These are phyloP conservation scores for Chloroceryle aenea DNA, from an alignment of 2,113 vertebrate genomes.

Conservation along the genomic window DNA sequence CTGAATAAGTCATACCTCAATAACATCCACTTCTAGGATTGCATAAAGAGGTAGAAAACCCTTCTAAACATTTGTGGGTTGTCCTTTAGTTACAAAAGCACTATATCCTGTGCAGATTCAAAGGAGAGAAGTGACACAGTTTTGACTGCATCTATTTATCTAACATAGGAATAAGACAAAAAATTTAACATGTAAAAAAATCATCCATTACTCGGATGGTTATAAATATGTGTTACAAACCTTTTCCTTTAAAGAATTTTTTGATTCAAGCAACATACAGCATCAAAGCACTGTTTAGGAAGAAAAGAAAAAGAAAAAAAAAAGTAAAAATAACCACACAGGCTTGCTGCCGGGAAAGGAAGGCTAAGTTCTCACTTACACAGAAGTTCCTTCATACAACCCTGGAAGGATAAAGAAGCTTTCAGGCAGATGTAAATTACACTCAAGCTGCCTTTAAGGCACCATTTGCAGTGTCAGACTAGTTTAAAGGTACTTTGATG, in stretches of 20 bases:
- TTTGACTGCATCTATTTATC: not conserved
- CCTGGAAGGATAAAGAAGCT: constrained; percentile 42
- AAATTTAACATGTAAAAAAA: not conserved
- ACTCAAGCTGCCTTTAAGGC: constrained; percentile 28
- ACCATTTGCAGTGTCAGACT: constrained; percentile 26
- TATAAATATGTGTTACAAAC: not conserved
- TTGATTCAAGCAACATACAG: not conserved
- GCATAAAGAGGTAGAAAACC: not conserved
- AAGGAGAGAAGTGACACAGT: not conserved
- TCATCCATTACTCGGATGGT: not conserved
- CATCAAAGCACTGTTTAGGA: not conserved
- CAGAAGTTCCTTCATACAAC: constrained; percentile 40
- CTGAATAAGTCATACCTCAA: not conserved
- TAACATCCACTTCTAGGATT: not conserved
- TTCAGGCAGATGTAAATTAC: constrained; percentile 61
- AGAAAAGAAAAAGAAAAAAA: not conserved
- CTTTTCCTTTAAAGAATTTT: not conserved
- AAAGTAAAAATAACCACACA: not conserved
- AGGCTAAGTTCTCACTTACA: constrained; percentile 33
- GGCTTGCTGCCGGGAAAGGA: not conserved
- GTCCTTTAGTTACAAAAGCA: not conserved
- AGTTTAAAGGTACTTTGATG: constrained; percentile 45
- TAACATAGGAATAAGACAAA: not conserved
- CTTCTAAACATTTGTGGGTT: not conserved
- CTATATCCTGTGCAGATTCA: not conserved